Percentiles rank a stretch among this genome's conserved stretches.
phyloP scores from a whole-genome alignment of 2,113 vertebrate genomes.

The Coracopsis vasa region DNA sequence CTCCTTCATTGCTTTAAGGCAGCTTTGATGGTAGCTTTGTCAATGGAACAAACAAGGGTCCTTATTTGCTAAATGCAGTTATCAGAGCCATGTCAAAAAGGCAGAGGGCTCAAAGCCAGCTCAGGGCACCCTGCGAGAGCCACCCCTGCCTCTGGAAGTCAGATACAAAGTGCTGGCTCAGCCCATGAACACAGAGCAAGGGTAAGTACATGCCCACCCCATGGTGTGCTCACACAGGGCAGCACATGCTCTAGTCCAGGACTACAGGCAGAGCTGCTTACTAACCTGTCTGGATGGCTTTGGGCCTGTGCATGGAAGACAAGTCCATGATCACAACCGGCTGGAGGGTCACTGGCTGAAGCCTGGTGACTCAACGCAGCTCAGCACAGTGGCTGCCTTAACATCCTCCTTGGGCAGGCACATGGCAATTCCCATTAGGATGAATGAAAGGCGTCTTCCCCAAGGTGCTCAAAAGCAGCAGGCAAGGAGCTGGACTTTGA shows the following conservation, averaged over 20 bases:
- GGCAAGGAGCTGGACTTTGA: background rate
- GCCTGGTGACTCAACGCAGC: background rate
- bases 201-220: background rate
- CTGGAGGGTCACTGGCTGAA: background rate
- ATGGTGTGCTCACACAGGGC: background rate
- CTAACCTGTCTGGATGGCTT: background rate
- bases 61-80: background rate
- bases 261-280: background rate
- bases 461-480: background rate
- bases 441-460: background rate
- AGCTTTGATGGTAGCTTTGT: background rate
- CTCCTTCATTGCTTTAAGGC: background rate
- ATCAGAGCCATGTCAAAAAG: background rate
- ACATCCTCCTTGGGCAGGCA: background rate
- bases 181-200: background rate
- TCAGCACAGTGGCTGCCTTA: background rate
- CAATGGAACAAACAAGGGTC: background rate
- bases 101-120: background rate
- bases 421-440: background rate
- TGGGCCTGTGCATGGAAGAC: background rate
- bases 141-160: background rate
- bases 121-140: background rate
- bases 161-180: background rate
- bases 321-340: background rate
- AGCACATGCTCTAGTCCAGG: background rate